These are phyloP conservation scores for Perca fluviatilis DNA, from an alignment of 2,113 vertebrate genomes.

Conservation along the genomic window DNA sequence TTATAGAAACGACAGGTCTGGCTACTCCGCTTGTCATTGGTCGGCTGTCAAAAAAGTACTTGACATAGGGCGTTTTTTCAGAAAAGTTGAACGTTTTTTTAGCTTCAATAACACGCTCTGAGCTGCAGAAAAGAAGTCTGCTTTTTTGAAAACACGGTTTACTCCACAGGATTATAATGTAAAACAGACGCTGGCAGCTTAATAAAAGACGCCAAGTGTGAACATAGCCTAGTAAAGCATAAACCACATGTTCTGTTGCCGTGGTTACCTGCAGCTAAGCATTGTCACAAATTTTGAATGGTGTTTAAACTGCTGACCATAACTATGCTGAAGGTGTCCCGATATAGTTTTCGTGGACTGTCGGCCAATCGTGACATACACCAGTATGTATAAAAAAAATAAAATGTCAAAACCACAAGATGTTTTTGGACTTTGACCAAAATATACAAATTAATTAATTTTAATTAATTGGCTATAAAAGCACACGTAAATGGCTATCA, in stretches of 20 bases:
- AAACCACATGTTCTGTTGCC: neutral
- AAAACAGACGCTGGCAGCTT: too few species aligned
- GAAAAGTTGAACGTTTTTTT: too few species aligned
- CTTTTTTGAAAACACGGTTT: too few species aligned
- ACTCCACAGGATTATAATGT: too few species aligned
- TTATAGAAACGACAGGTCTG: too few species aligned
- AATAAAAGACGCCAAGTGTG: too few species aligned
- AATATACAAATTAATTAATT: neutral
- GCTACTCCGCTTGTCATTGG: too few species aligned
- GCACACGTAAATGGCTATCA: neutral
- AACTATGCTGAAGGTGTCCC: neutral
- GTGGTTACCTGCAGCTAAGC: neutral
- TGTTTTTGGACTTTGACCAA: neutral
- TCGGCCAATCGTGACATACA: neutral
- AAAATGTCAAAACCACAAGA: neutral
- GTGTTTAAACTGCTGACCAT: neutral
- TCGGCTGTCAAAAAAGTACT: too few species aligned
- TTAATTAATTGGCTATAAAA: neutral
- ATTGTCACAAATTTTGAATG: neutral
- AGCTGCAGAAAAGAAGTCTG: too few species aligned
- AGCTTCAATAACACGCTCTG: too few species aligned
- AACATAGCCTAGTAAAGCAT: neutral
- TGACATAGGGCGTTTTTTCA: too few species aligned
- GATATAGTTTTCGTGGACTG: neutral
- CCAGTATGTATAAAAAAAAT: neutral